A percentile compares a stretch with the other conserved stretches of the same genome.
Conservation (phyloP, 2,113 vertebrate genomes). For the Merops nubicus region DNA sequence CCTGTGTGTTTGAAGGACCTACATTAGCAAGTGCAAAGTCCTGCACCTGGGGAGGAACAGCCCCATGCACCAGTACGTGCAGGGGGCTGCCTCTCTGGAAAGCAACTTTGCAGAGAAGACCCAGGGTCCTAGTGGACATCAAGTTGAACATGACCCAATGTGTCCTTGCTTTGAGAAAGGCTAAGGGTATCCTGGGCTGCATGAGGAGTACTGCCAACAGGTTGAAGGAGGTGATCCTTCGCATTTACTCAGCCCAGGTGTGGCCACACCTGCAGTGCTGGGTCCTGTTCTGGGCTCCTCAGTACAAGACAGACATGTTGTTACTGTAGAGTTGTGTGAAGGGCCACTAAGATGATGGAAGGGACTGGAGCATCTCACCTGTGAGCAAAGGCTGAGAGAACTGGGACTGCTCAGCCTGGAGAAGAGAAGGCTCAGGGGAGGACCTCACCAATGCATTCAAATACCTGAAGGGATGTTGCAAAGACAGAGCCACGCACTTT, state of each 20-base stretch:
- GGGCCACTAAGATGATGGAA: not conserved
- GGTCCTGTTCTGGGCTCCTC: not conserved
- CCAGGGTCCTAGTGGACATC: not conserved
- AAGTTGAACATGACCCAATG: not conserved
- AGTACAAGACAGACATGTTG: not conserved
- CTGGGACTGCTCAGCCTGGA: not conserved
- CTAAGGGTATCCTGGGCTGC: accelerated
- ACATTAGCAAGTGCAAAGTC: not conserved
- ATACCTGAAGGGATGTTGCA: not conserved
- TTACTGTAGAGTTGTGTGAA: not conserved
- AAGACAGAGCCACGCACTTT: not conserved
- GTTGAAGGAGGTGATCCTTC: not conserved
- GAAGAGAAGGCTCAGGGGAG: not conserved
- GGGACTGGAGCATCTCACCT: not conserved
- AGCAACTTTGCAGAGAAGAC: not conserved
- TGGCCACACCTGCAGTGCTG: not conserved
- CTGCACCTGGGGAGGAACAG: not conserved
- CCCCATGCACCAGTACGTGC: not conserved
- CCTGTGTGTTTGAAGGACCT: not conserved
- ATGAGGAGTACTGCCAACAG: not conserved
- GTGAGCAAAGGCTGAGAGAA: not conserved
- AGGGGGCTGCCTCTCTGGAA: not conserved
- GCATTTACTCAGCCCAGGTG: not conserved
- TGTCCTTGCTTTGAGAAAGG: not conserved
- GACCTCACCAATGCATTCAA: too few relatives aligned